Conservation (phyloP, 2,113 vertebrate species). For the Pelvicachromis taeniatus region DNA sequence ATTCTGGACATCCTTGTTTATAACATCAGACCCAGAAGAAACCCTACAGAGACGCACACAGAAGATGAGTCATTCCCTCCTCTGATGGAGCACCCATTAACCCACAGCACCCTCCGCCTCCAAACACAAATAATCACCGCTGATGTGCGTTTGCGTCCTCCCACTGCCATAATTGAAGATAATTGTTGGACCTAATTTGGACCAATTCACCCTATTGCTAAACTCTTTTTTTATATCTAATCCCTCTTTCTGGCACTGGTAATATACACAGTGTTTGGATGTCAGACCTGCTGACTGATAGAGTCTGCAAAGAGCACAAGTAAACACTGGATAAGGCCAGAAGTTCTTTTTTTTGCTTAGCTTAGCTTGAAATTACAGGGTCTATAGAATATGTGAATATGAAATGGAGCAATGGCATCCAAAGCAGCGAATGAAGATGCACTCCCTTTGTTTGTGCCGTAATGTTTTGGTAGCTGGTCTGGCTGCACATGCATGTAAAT, state of each 20-base stretch:
- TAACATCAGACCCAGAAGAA: not conserved
- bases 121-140: constrained; percentile 64
- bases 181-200: constrained; percentile 81
- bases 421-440: not conserved
- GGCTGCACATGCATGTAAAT: not conserved
- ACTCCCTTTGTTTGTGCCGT: not conserved
- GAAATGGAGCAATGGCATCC: not conserved
- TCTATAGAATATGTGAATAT: not conserved
- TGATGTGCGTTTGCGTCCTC: constrained; percentile 43
- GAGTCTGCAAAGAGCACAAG: not conserved
- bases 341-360: not conserved
- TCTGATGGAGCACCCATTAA: constrained; percentile 42
- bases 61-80: constrained; percentile 43
- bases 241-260: constrained; percentile 68
- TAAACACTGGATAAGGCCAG: not conserved
- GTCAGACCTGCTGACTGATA: constrained; percentile 5
- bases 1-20: not conserved
- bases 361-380: not conserved
- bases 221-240: constrained; percentile 52
- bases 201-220: constrained; percentile 39
- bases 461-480: not conserved
- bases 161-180: constrained; percentile 78
- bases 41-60: not conserved
- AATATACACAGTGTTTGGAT: constrained; percentile 61
- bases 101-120: constrained; percentile 1